Base-by-base conservation (phyloP, 1,140 invertebrate genomes). In the Panagrolaimus sp. region DNA sequence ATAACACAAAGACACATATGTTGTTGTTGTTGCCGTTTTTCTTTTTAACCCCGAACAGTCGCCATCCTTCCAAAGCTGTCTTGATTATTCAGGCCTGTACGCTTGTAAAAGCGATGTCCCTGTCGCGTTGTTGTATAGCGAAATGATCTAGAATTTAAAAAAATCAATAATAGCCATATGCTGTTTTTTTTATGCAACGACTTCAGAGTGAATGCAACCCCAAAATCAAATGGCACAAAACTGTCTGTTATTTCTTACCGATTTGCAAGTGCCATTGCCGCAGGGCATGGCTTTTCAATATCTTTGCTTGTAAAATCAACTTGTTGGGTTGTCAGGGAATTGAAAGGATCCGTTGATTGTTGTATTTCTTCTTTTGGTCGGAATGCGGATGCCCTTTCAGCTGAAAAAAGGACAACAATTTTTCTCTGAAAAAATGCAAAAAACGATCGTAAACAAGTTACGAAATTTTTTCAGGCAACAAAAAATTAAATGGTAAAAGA, bases 251-350 rank as follows among this genome's bases (percentile, higher is more conserved):
- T n/a, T n/a, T 38, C 32, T 38, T 58, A 26, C 10, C 52, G 52
- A 58, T 58, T 58, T 3, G 52, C 52, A 12, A 58, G 52, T 1
- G 52, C 52, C 52, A 58, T 21, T 26, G 52, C 52, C 0, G 52
- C 52, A 4, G 52, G 52, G 5, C 52, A 58, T 28, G 52, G 52
- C 28, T 58, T 58, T 58, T 58, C 52, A 28, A 28, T 28, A 58
- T 17, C 28, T 14, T 58, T 58, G 21, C 10, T 12, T 3, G 52
- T 58, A 21, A 58, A 58, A 58, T 58, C 52, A n/a, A 28, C 52
- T 26, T 58, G 12, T 8, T 58, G 21, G 3, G 52, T 58, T 21
- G 52, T 58, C 14, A 26, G 10, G 5, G 15, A 21, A 14, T n/a
- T 21, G 8, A 58, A 58, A 8, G 52, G 52, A 2, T 12, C 52